Conservation (phyloP, 2,797 vertebrate species). For the Poecilia wingei region DNA sequence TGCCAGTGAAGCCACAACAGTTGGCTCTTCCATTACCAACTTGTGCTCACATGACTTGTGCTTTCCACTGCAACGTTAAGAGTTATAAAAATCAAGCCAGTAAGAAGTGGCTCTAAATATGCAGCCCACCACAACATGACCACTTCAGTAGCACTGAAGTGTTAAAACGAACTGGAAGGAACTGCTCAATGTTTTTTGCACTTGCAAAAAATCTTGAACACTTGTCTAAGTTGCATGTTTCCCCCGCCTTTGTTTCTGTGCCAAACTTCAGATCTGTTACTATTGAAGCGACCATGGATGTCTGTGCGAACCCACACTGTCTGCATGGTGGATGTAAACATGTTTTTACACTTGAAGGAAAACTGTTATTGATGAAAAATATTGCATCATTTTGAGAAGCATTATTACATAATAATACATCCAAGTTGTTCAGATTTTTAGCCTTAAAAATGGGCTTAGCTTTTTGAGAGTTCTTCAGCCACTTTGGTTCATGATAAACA, state of each 20-base stretch:
- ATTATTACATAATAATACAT: neutral
- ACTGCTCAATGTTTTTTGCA: neutral
- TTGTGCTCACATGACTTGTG: conserved; percentile 7
- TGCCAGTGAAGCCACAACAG: conserved; percentile 22
- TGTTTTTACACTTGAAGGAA: too few relatives aligned
- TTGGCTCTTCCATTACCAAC: conserved; percentile 11
- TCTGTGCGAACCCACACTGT: neutral
- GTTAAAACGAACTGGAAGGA: neutral
- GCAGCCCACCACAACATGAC: neutral
- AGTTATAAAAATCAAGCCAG: neutral
- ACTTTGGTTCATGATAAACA: neutral
- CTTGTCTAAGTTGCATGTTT: neutral
- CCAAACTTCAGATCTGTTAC: neutral
- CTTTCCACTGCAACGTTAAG: neutral
- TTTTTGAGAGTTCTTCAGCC: neutral
- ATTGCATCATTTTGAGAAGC: neutral
- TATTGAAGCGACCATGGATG: neutral
- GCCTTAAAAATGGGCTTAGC: neutral
- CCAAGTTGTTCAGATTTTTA: neutral
- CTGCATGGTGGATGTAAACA: neutral
- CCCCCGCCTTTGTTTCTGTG: neutral
- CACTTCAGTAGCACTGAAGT: neutral
- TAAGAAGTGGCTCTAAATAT: neutral
- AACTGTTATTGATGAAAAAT: neutral
- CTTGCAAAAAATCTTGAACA: neutral